phyloP scores from a whole-genome alignment of 2,888 invertebrate species.

The Panzeria rudis region DNA sequence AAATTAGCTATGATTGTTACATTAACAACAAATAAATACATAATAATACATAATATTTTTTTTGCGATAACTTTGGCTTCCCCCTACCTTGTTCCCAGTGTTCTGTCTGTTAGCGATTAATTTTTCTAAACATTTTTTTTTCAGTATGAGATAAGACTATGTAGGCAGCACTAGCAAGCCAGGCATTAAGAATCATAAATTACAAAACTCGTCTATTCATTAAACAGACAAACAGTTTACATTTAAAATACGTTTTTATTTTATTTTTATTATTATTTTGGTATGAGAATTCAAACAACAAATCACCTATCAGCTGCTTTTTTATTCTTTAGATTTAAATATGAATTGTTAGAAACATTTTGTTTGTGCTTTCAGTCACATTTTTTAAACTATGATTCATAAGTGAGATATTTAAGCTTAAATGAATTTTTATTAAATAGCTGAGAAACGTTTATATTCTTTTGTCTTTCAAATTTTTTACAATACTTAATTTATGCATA shows the following conservation, averaged over 20 bases:
- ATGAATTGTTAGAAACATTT: conserved; percentile 20
- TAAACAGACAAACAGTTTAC: conserved; percentile 2
- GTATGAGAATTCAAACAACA: conserved; percentile 19
- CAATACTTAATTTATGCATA: conserved; percentile 56
- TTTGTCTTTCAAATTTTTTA: background rate
- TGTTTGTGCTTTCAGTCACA: conserved; percentile 36
- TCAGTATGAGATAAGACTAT: background rate
- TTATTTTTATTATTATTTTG: background rate
- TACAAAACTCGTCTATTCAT: conserved; percentile 12
- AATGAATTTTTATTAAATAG: conserved; percentile 18
- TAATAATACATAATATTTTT: conserved; percentile 5
- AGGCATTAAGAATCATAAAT: conserved; percentile 24
- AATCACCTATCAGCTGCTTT: conserved; percentile 29
- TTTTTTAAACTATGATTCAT: conserved; percentile 53
- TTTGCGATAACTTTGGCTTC: background rate
- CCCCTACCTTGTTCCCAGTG: background rate
- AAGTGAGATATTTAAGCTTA: conserved; percentile 23
- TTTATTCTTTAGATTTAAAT: conserved; percentile 37
- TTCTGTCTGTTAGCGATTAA: conserved; percentile 32
- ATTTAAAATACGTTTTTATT: conserved; percentile 5
- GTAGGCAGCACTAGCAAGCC: conserved; percentile 30
- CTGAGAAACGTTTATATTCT: background rate
- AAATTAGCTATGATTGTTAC: conserved; percentile 21
- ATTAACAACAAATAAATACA: conserved; percentile 10
- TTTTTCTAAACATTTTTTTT: conserved; percentile 6